Evolutionary conservation across 1,140 invertebrate genomes (phyloP).

Genomic region (Aleiodes sp.): DNA sequence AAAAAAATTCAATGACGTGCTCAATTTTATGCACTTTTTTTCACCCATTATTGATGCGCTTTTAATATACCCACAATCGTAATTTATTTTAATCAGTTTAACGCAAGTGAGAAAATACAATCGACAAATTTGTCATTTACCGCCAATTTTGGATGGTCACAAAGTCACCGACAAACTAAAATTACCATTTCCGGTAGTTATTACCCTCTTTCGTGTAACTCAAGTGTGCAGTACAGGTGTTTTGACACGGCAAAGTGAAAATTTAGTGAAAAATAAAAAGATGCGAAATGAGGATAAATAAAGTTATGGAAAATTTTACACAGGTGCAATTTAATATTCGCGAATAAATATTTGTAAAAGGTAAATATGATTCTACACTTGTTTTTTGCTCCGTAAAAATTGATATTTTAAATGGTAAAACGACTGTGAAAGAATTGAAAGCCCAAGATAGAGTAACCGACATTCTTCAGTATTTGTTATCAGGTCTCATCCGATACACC

Average conservation of each 20-base stretch:
- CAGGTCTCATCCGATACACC: conserved; percentile 52
- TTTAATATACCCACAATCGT: not conserved
- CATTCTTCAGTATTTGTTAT: conserved; percentile 50
- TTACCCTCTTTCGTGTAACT: not conserved
- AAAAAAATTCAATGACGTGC: conserved; percentile 37
- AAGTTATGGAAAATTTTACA: not conserved
- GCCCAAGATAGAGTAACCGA: conserved; percentile 38
- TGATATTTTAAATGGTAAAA: not conserved
- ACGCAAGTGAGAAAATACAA: not conserved
- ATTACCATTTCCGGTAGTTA: not conserved
- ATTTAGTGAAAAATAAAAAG: not conserved
- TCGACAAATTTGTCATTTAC: conserved; percentile 12
- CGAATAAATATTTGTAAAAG: not conserved
- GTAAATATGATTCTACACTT: not conserved
- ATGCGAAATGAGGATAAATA: not conserved
- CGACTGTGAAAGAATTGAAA: conserved; percentile 33
- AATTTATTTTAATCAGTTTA: not conserved
- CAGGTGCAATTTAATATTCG: not conserved
- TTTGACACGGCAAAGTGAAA: not conserved
- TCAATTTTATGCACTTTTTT: not conserved
- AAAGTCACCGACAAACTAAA: not conserved
- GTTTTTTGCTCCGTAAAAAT: not conserved
- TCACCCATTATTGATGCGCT: not conserved
- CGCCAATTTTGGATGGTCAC: not conserved
- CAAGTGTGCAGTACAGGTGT: conserved; percentile 1